A percentile compares a stretch with the other conserved stretches of the same genome.
Conservation (phyloP, 1,140 invertebrate genomes). For the Zaprionus africanus region DNA sequence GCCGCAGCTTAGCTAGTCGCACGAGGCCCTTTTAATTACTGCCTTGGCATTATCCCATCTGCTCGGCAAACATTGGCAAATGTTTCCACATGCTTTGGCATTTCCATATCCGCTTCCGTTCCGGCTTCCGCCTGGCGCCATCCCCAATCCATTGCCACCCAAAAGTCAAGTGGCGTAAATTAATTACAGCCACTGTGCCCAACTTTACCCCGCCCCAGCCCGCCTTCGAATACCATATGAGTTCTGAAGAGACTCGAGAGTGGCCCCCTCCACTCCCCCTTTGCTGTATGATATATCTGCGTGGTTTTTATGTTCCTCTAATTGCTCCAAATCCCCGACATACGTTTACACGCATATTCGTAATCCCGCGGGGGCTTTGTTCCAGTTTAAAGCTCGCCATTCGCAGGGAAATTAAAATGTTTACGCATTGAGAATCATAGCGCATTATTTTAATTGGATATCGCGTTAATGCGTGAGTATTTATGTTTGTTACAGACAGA, state of each 20-base stretch:
- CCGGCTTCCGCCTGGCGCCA: constrained; percentile 40
- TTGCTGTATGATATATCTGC: constrained; percentile 40
- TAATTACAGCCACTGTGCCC: constrained; percentile 63
- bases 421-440: constrained; percentile 63
- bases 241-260: neutral
- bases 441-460: constrained; percentile 72
- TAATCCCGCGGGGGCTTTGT: constrained; percentile 26
- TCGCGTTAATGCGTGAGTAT: constrained; percentile 37
- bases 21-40: constrained; percentile 64
- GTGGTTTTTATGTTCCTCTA: constrained; percentile 28
- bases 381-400: constrained; percentile 33
- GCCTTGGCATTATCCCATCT: constrained; percentile 52
- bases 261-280: neutral
- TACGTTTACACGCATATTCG: constrained; percentile 10
- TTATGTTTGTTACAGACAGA: neutral
- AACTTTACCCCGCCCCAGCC: neutral
- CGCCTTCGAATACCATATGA: neutral
- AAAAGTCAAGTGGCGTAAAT: constrained; percentile 77
- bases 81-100: constrained; percentile 76
- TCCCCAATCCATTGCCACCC: constrained; percentile 24
- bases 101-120: constrained; percentile 53
- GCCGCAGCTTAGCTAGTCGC: constrained; percentile 44
- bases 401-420: constrained; percentile 49
- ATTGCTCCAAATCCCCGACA: constrained; percentile 47
- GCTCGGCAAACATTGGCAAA: constrained; percentile 62